A percentile compares a stretch with the other conserved stretches of the same genome.
Conservation (phyloP, 35 echinoderm and acorn worm genomes). For the Nesometra sesokonis region DNA sequence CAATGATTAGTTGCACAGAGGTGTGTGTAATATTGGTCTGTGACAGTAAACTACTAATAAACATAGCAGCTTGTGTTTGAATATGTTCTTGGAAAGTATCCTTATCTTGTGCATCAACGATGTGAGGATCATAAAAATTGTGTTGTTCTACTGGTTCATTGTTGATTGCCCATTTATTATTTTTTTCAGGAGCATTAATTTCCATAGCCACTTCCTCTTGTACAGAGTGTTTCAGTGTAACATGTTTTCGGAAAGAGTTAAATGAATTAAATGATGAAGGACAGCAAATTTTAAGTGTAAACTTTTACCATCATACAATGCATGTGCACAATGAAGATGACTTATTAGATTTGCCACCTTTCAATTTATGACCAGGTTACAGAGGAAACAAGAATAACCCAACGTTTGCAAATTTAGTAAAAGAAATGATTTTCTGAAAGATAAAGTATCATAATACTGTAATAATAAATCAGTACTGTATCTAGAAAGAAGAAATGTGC, state of each 20-base stretch:
- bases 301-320: conserved; percentile 7
- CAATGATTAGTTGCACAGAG: background rate
- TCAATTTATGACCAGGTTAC: background rate
- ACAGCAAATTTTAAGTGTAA: background rate
- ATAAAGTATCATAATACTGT: too few relatives aligned
- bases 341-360: background rate
- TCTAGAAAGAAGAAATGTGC: too few relatives aligned
- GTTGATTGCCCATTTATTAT: background rate
- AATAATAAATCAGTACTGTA: too few relatives aligned
- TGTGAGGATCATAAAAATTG: background rate
- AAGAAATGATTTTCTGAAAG: too few relatives aligned
- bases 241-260: conserved; percentile 13
- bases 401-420: too few relatives aligned
- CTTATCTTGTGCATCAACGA: background rate
- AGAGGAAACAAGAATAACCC: background rate
- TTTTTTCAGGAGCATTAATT: background rate
- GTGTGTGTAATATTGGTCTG: conserved; percentile 7
- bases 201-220: background rate
- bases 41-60: background rate
- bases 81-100: background rate
- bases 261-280: conserved; percentile 3
- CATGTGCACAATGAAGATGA: background rate
- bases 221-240: background rate
- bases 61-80: conserved; percentile 6
- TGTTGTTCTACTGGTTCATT: background rate